These are phyloP conservation scores for Linepithema humile DNA, from an alignment of 1,140 invertebrate species.

Conservation along the genomic window DNA sequence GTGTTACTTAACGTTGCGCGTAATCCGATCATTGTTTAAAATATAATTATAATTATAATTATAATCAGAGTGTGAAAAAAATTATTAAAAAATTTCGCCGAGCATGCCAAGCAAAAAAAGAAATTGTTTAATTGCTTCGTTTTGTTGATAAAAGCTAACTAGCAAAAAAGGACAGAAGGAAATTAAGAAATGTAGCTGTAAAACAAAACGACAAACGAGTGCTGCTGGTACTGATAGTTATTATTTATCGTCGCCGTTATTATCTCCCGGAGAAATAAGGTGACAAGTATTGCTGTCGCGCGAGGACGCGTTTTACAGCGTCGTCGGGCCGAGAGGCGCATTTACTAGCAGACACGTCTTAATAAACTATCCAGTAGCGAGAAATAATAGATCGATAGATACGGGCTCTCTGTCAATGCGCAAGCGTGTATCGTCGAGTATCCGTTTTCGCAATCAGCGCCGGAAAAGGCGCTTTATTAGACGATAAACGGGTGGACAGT, in stretches of 20 bases:
- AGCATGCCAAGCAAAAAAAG: not conserved
- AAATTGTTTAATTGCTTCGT: not conserved
- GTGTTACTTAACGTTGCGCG: not conserved
- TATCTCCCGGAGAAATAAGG: slow-evolving; percentile 7
- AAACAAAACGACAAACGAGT: not conserved
- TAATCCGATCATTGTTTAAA: not conserved
- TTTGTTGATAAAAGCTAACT: not conserved
- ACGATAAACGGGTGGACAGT: slow-evolving; percentile 5
- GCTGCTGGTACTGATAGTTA: not conserved
- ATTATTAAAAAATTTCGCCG: not conserved
- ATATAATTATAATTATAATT: too few species aligned
- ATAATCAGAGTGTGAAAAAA: too few species aligned
- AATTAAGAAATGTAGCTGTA: not conserved
- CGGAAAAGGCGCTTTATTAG: slow-evolving; percentile 38
- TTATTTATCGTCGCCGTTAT: slow-evolving; percentile 37
- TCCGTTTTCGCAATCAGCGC: slow-evolving; percentile 17
- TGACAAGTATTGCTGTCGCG: not conserved
- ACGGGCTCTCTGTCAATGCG: slow-evolving; percentile 18
- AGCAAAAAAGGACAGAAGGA: not conserved
- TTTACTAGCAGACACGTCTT: slow-evolving; percentile 24
- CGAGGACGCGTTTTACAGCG: slow-evolving; percentile 16
- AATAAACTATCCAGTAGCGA: slow-evolving; percentile 38
- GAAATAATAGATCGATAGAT: slow-evolving; percentile 41
- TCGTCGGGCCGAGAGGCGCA: not conserved
- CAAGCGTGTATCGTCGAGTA: not conserved